Percentiles rank a stretch among this genome's conserved stretches.
Evolutionary conservation across 2,113 vertebrate species (phyloP).

Genomic region (Aspidoscelis tigris): DNA sequence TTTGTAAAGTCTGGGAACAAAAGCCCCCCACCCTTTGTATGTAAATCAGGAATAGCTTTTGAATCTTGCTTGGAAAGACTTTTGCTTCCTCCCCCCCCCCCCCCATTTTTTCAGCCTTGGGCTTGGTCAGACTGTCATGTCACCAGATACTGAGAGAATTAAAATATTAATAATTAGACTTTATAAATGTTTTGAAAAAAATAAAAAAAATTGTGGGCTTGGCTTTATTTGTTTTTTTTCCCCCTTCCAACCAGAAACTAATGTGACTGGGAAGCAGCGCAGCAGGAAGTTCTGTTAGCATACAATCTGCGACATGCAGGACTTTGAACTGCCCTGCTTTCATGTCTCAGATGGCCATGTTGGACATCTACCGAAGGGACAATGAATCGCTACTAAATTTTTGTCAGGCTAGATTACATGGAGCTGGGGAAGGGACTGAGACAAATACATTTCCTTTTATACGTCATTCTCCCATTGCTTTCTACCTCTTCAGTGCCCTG

Average conservation of each 20-base stretch:
- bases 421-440: not conserved
- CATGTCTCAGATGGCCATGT: too few species aligned
- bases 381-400: too few species aligned
- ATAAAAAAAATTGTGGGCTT: conserved; percentile 9
- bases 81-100: not conserved
- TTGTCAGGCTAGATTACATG: not conserved
- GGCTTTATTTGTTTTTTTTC: conserved; percentile 45
- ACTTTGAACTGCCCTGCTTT: too few species aligned
- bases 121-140: conserved; percentile 12
- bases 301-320: conserved; percentile 40
- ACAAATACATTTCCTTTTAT: not conserved
- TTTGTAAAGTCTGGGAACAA: conserved; percentile 47
- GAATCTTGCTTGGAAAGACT: conserved; percentile 43
- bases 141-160: conserved; percentile 26
- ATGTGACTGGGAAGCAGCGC: conserved; percentile 59
- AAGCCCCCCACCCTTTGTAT: conserved; percentile 17
- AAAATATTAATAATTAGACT: conserved; percentile 45
- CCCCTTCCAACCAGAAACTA: conserved; percentile 1
- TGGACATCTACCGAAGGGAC: too few species aligned
- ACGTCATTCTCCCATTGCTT: not conserved
- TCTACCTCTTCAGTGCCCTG: too few species aligned
- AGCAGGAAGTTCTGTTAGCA: conserved; percentile 68
- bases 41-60: conserved; percentile 25
- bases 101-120: conserved; percentile 17
- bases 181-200: conserved; percentile 36